Base-by-base conservation (phyloP, 2,888 invertebrate species). In the Sphaerophoria taeniata region DNA sequence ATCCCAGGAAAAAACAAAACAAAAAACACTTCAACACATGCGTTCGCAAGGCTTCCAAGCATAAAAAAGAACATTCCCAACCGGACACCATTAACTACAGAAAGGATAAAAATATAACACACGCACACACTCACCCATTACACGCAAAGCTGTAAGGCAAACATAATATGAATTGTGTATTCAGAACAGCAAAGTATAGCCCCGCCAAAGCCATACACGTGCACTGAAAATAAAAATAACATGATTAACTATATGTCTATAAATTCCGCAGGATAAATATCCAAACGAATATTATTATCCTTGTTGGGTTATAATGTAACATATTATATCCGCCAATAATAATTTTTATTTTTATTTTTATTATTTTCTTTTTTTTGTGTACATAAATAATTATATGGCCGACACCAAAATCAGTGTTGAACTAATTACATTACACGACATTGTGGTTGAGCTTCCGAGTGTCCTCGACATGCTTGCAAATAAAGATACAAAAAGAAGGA, bases 361-460 rank as follows among this genome's bases (percentile, higher is more conserved):
- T 39, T 61, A 43, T 71, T 81, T 14, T 76, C 49, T 33, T 65
- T 14, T 76, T 56, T 33, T 65, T 51, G 39, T 63, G 65, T 67
- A 51, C 39, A 47, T 60, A 14, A 31, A 70, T 67, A 69, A 51
- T 45, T 67, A 53, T 43, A 65, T 47, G 34, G 11, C 9, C 51
- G 49, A 61, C 75, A 71, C 80, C 53, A 63, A 72, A 84, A 84
- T 84, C 84, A 75, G 80, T 80, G 84, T 80, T 75, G 56, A 67
- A 72, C 75, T 80, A 80, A 84, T 84, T 80, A 79, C 67, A 49
- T 67, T 60, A 79, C 74, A 84, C 65, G 67, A 61, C 61, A 60
- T 58, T 61, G 79, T 47, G 79, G 74, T 79, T 49, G 56, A 74
- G 74, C 58, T 24, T 63, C 16, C 6, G 11, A 33, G 33, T 14